A percentile compares a stretch with the other conserved stretches of the same genome.
These are phyloP conservation scores for Eublepharis macularius DNA, from an alignment of 2,113 vertebrate genomes.

Conservation along the genomic window DNA sequence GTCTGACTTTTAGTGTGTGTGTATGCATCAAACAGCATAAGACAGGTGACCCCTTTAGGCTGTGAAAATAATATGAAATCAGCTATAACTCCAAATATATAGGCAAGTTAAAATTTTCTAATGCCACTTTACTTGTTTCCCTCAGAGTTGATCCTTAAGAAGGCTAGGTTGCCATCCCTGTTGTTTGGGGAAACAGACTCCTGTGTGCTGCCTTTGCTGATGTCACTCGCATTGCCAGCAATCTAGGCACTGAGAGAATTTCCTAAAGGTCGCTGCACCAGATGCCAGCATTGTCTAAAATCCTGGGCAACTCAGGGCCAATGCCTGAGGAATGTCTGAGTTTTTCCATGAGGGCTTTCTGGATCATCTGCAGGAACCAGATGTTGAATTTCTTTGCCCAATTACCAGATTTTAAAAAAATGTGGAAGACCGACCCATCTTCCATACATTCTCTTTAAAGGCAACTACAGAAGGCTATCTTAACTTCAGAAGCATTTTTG, in stretches of 20 bases:
- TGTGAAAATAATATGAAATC: not conserved
- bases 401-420: not conserved
- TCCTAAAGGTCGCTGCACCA: conserved; percentile 24
- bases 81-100: not conserved
- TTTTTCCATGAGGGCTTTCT: not conserved
- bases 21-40: not conserved
- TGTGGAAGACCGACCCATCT: conserved; percentile 21
- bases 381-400: conserved; percentile 1
- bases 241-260: not conserved
- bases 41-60: not conserved
- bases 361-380: conserved; percentile 13
- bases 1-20: not conserved
- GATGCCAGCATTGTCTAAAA: not conserved
- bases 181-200: not conserved
- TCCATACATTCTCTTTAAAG: not conserved
- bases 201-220: not conserved
- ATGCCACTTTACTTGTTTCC: not conserved
- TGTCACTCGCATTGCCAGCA: conserved; percentile 17
- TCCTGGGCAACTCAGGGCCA: conserved; percentile 3
- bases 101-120: not conserved
- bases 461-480: not conserved
- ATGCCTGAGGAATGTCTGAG: not conserved
- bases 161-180: not conserved
- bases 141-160: not conserved
- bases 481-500: not conserved